phyloP scores from a whole-genome alignment of 37 sponge, comb jelly and placozoan genomes.

The Crambe crambe region DNA sequence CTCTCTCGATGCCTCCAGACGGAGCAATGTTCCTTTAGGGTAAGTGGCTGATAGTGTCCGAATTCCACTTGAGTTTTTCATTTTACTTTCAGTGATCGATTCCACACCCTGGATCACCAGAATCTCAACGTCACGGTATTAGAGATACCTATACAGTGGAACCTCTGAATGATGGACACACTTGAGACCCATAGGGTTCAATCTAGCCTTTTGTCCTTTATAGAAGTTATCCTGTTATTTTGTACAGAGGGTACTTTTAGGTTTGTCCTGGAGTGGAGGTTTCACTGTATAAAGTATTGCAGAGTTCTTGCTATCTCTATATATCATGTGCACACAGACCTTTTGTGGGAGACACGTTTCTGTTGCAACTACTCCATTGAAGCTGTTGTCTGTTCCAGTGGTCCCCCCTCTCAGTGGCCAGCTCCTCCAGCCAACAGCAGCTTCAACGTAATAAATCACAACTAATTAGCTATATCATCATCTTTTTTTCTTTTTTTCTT shows the following conservation, averaged over 20 bases:
- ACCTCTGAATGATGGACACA: not conserved
- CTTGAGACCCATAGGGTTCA: too few species aligned
- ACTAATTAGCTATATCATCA: too few species aligned
- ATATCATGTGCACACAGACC: constrained; percentile 34
- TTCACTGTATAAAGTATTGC: too few species aligned
- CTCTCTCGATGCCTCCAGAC: constrained; percentile 62
- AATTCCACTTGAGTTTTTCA: not conserved
- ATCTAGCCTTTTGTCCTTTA: too few species aligned
- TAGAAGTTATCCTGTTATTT: too few species aligned
- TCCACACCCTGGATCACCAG: constrained; percentile 22
- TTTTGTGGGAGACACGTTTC: constrained; percentile 81
- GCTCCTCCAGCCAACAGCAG: not conserved
- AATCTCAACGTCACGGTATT: constrained; percentile 69
- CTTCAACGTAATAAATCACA: too few species aligned
- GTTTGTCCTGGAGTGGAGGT: too few species aligned
- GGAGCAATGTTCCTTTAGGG: constrained; percentile 30
- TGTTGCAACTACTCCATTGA: constrained; percentile 71
- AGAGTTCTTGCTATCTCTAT: too few species aligned
- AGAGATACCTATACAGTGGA: not conserved
- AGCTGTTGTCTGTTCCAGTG: constrained; percentile 34
- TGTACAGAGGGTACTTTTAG: too few species aligned
- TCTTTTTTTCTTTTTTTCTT: too few species aligned
- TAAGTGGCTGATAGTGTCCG: not conserved
- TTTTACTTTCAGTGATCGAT: constrained; percentile 1
- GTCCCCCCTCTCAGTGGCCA: not conserved